Evolutionary conservation across 2,113 vertebrate species (phyloP).

Genomic region (Aix galericulata): DNA sequence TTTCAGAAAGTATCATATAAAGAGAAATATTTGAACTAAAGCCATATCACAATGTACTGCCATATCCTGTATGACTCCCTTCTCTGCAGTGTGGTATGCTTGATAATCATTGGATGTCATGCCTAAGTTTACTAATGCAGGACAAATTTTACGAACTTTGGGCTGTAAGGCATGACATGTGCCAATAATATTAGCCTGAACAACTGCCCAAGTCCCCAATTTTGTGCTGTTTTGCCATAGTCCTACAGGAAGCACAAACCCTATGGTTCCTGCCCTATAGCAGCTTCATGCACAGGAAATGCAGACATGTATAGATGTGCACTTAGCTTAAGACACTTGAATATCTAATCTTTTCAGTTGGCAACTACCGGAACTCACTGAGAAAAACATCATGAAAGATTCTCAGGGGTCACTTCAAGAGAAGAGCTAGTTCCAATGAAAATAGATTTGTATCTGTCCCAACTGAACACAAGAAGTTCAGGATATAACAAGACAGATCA

Average conservation of each 20-base stretch:
- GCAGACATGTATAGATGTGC: fast-evolving
- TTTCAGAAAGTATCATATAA: not conserved
- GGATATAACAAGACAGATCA: not conserved
- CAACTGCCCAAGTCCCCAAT: not conserved
- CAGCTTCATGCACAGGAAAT: not conserved
- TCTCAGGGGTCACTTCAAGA: not conserved
- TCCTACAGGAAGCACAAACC: not conserved
- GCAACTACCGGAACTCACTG: not conserved
- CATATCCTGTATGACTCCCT: not conserved
- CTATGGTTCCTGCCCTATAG: not conserved
- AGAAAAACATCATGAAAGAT: not conserved
- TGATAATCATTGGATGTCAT: not conserved
- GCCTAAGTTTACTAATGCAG: not conserved
- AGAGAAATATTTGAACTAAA: not conserved
- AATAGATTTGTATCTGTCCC: not conserved
- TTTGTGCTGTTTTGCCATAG: not conserved
- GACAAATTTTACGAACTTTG: not conserved
- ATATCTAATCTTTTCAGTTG: not conserved
- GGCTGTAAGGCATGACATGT: not conserved
- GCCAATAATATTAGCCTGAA: not conserved
- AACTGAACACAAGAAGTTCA: not conserved
- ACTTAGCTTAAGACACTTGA: not conserved
- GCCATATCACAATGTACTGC: not conserved
- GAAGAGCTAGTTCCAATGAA: not conserved
- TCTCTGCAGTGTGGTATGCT: not conserved